Evolutionary conservation across 2,888 invertebrate genomes (phyloP).

Genomic region (Metacarcinus magister): DNA sequence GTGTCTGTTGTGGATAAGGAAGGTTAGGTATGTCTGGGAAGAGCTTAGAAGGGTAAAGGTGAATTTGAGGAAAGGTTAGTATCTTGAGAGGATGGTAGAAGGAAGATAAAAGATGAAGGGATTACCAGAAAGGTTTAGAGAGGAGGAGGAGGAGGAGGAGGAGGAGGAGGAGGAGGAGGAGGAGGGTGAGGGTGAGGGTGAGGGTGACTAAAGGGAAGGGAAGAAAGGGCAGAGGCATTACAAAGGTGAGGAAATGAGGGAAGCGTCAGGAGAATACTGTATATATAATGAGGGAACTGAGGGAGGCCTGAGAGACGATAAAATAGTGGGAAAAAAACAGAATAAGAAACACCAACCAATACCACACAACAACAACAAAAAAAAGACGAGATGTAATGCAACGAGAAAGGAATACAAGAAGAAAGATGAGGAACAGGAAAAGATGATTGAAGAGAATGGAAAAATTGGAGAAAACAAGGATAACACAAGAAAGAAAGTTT

Average conservation of each 20-base stretch:
- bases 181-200: too few relatives aligned
- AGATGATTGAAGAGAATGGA: too few relatives aligned
- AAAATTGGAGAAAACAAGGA: too few relatives aligned
- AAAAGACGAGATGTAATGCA: too few relatives aligned
- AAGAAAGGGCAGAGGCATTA: background rate
- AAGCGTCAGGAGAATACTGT: background rate
- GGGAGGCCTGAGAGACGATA: background rate
- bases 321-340: background rate
- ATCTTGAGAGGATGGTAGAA: background rate
- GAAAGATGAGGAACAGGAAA: too few relatives aligned
- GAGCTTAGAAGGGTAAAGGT: background rate
- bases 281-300: background rate
- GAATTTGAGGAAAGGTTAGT: background rate
- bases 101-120: background rate
- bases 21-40: background rate
- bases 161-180: background rate
- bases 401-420: too few relatives aligned
- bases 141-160: background rate
- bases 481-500: too few relatives aligned
- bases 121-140: background rate
- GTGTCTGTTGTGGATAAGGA: background rate
- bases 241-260: background rate
- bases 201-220: background rate
- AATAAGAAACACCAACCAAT: background rate
- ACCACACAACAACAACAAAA: background rate